Percentiles rank a stretch among this genome's conserved stretches.
phyloP scores from a whole-genome alignment of 2,888 invertebrate species.

The Drosophila acutilabella region DNA sequence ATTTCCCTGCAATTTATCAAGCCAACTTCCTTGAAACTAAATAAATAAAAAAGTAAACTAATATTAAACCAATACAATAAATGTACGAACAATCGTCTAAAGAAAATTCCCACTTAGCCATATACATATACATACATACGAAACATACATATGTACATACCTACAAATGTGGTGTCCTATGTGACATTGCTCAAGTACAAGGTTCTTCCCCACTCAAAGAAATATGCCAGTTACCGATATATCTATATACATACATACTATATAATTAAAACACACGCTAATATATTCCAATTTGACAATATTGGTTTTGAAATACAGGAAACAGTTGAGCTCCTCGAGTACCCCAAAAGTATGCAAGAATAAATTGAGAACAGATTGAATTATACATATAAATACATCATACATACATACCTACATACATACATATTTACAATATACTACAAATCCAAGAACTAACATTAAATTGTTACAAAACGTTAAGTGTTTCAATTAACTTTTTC shows the following conservation, averaged over 20 bases:
- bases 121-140: constrained; percentile 15
- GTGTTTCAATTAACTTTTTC: constrained; percentile 58
- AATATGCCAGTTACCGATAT: constrained; percentile 43
- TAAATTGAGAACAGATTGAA: neutral
- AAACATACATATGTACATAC: neutral
- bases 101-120: constrained; percentile 55
- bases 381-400: constrained; percentile 31
- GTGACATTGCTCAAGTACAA: constrained; percentile 51
- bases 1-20: constrained; percentile 32
- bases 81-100: constrained; percentile 73
- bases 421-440: constrained; percentile 29
- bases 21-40: constrained; percentile 52
- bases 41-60: constrained; percentile 35
- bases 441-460: constrained; percentile 43
- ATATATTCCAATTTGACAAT: neutral
- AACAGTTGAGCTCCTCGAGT: neutral
- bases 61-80: constrained; percentile 55
- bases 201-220: constrained; percentile 69
- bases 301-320: no score
- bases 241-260: constrained; percentile 18
- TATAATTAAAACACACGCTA: neutral
- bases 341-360: neutral
- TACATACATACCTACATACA: constrained; percentile 18
- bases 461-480: constrained; percentile 56
- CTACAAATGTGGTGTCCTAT: constrained; percentile 8